Evolutionary conservation across 2,888 invertebrate genomes (phyloP).

Genomic region (Neocrepidodera transversa): DNA sequence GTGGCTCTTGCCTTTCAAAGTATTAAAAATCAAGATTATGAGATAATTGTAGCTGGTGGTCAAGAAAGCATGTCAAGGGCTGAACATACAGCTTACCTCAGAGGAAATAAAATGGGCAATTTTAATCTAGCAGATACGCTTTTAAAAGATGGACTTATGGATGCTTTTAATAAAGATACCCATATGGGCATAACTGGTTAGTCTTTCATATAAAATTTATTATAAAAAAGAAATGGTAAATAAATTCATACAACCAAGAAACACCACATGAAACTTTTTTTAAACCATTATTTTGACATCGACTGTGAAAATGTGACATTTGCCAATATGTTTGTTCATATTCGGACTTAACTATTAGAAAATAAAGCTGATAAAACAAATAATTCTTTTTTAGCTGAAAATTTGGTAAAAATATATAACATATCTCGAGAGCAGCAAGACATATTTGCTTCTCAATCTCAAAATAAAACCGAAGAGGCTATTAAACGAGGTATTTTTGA

Average conservation of each 20-base stretch:
- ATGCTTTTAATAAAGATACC: constrained; percentile 71
- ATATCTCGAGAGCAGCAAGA: constrained; percentile 77
- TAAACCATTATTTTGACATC: too few species aligned
- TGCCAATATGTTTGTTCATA: too few species aligned
- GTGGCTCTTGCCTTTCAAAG: constrained; percentile 73
- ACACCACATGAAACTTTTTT: too few species aligned
- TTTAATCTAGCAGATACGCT: constrained; percentile 70
- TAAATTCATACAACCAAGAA: too few species aligned
- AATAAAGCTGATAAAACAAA: too few species aligned
- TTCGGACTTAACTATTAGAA: too few species aligned
- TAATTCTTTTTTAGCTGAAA: constrained; percentile 3
- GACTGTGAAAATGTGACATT: too few species aligned
- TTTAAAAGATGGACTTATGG: constrained; percentile 75
- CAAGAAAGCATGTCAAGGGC: constrained; percentile 85
- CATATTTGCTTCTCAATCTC: constrained; percentile 71
- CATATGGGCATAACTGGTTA: constrained; percentile 83
- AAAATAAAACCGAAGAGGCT: constrained; percentile 69
- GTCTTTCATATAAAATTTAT: constrained; percentile 18
- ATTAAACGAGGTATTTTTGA: constrained; percentile 69
- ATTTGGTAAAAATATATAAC: constrained; percentile 69
- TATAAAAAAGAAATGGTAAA: too few species aligned
- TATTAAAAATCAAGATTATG: constrained; percentile 70
- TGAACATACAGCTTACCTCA: constrained; percentile 70
- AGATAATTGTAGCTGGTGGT: constrained; percentile 78
- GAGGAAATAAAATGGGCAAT: constrained; percentile 75